phyloP scores from a whole-genome alignment of 2,888 invertebrate genomes.

The Dolomedes plantarius region DNA sequence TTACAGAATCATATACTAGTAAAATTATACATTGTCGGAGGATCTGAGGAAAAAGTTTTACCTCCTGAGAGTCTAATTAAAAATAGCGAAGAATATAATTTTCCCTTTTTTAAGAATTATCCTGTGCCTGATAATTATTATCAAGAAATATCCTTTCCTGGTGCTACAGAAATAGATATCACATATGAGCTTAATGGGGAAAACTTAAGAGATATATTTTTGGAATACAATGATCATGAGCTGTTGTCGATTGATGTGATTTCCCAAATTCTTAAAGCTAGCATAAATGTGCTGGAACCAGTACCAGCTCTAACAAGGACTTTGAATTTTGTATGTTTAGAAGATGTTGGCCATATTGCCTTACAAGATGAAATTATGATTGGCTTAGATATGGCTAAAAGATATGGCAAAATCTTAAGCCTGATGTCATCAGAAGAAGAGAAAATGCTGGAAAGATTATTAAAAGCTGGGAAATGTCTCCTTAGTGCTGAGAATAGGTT shows the following conservation, averaged over 20 bases:
- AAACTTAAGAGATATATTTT: conserved; percentile 22
- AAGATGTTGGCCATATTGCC: not conserved
- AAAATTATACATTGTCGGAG: conserved; percentile 39
- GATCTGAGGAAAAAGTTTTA: conserved; percentile 30
- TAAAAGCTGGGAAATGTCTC: conserved; percentile 37
- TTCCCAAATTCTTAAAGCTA: not conserved
- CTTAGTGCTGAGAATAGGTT: not conserved
- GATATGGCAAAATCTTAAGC: conserved; percentile 37
- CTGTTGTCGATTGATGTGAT: not conserved
- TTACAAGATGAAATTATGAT: conserved; percentile 30
- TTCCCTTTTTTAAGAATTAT: conserved; percentile 34
- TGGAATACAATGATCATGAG: not conserved
- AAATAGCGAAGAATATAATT: conserved; percentile 22
- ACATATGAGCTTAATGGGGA: not conserved
- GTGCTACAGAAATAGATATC: not conserved
- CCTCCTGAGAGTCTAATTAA: conserved; percentile 23
- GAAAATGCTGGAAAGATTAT: conserved; percentile 19
- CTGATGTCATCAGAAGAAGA: conserved; percentile 1
- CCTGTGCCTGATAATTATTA: conserved; percentile 28
- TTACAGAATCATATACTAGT: conserved; percentile 44
- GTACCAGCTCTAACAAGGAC: not conserved
- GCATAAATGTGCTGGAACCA: not conserved
- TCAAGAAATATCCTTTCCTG: not conserved
- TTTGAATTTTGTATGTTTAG: conserved; percentile 1
- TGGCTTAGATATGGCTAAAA: conserved; percentile 28